A percentile compares a stretch with the other conserved stretches of the same genome.
These are phyloP conservation scores for Brenthis daphne DNA, from an alignment of 2,888 invertebrate genomes.

Conservation along the genomic window DNA sequence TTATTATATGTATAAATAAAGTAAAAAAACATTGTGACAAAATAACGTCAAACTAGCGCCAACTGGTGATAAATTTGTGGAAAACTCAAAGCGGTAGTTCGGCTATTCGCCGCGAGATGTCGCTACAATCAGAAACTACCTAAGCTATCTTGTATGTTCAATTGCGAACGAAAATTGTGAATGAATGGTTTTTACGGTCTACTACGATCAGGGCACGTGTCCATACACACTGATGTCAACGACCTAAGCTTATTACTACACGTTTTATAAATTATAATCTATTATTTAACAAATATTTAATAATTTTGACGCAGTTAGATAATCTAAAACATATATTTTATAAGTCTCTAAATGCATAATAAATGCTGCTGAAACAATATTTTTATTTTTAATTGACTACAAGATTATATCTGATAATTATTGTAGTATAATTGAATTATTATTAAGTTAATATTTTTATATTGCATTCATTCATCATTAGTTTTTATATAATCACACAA, in stretches of 20 bases:
- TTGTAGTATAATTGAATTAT: too few relatives aligned
- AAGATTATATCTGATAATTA: too few relatives aligned
- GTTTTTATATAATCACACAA: neutral
- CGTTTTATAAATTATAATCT: conserved; percentile 43
- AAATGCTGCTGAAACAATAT: neutral
- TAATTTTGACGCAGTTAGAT: conserved; percentile 2
- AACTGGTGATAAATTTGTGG: conserved; percentile 51
- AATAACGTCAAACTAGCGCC: conserved; percentile 47
- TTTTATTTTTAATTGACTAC: too few relatives aligned
- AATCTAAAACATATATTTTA: neutral
- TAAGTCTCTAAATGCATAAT: too few relatives aligned
- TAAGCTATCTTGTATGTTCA: conserved; percentile 54
- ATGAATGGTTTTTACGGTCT: conserved; percentile 74
- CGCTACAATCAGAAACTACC: conserved; percentile 47
- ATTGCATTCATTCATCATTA: neutral
- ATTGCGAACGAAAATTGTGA: conserved; percentile 52
- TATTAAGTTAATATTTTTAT: neutral
- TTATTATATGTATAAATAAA: too few relatives aligned
- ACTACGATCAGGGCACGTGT: conserved; percentile 59
- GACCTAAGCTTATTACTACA: conserved; percentile 62
- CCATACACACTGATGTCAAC: conserved; percentile 69
- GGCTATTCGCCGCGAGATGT: conserved; percentile 72
- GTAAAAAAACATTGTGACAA: neutral
- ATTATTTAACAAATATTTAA: conserved; percentile 21
- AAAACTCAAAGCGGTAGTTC: conserved; percentile 53